A percentile compares a stretch with the other conserved stretches of the same genome.
These are phyloP conservation scores for Eulemur rufifrons DNA, from an alignment of 2,113 vertebrate species.

Conservation along the genomic window DNA sequence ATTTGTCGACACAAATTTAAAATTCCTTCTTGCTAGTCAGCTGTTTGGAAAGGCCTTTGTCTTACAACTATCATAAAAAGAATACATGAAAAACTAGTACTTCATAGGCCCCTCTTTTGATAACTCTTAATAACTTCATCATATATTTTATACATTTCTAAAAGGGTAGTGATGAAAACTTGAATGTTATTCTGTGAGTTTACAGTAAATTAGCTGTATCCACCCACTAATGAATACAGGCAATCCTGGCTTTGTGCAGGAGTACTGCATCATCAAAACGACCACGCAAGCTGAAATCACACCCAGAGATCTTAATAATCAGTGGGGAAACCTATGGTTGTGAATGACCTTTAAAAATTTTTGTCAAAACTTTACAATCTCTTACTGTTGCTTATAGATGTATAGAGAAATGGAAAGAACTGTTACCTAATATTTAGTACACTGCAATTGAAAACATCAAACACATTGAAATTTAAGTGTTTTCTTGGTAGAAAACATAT, in stretches of 20 bases:
- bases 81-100: background rate
- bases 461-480: background rate
- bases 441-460: background rate
- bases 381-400: background rate
- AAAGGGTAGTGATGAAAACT: background rate
- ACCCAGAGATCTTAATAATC: background rate
- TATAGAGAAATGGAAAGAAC: background rate
- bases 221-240: rapidly evolving
- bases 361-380: background rate
- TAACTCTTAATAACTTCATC: background rate
- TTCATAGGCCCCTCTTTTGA: background rate
- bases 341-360: background rate
- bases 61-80: background rate
- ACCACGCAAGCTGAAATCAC: background rate
- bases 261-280: background rate
- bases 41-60: background rate
- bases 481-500: background rate
- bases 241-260: no score
- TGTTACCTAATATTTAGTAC: background rate
- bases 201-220: background rate
- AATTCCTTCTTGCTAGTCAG: background rate
- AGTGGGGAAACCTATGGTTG: background rate
- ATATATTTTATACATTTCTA: background rate
- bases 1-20: background rate
- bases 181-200: background rate